Percentiles rank a stretch among this genome's conserved stretches.
Conservation (phyloP, 2,113 vertebrate species). For the Ifrita kowaldi region DNA sequence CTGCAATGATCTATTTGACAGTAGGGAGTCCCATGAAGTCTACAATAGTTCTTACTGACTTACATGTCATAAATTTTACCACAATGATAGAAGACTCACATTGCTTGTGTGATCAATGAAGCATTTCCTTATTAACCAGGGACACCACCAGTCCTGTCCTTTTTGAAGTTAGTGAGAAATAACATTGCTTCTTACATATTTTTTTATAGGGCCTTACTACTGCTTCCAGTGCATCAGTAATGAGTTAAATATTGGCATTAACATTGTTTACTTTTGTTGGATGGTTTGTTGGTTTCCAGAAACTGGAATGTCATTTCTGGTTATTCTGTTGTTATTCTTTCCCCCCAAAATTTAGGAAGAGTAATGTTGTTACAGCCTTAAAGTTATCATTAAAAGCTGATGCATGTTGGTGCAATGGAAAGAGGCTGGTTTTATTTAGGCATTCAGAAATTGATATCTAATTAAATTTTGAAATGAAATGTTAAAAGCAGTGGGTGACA, state of each 20-base stretch:
- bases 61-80: neutral
- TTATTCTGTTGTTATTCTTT: neutral
- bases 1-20: neutral
- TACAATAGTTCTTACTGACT: neutral
- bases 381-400: neutral
- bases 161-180: neutral
- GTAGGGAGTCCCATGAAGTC: neutral
- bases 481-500: conserved; percentile 64
- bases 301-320: neutral
- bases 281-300: neutral
- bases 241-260: neutral
- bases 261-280: neutral
- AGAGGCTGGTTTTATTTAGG: conserved; percentile 40
- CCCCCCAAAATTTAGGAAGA: neutral
- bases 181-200: neutral
- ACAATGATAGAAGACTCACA: neutral
- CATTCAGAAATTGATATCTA: conserved; percentile 44
- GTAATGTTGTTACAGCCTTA: neutral
- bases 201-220: neutral
- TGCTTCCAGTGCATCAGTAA: neutral
- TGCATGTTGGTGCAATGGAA: neutral
- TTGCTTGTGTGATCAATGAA: neutral
- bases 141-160: neutral
- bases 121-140: conserved; percentile 3
- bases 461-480: conserved; percentile 68